These are phyloP conservation scores for Elgaria multicarinata DNA, from an alignment of 2,113 vertebrate species.

Conservation along the genomic window DNA sequence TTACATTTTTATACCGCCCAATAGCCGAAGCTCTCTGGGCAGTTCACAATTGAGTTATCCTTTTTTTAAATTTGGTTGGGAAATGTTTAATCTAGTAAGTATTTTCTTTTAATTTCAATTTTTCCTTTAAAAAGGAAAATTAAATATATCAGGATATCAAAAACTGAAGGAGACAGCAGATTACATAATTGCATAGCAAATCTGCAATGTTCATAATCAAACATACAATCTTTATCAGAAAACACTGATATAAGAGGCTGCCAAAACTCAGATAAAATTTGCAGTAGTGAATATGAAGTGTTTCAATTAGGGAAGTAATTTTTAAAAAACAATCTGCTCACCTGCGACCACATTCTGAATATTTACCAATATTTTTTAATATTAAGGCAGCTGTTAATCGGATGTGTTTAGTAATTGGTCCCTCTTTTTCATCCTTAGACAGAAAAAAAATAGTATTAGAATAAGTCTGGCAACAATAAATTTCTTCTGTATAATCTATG, in stretches of 20 bases:
- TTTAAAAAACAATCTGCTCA: constrained; percentile 76
- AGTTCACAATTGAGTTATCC: too few relatives aligned
- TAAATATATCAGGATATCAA: background rate
- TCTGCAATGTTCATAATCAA: background rate
- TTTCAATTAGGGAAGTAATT: background rate
- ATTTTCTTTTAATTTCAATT: background rate
- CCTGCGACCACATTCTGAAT: constrained; percentile 98
- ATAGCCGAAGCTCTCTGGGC: too few relatives aligned
- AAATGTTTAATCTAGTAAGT: too few relatives aligned
- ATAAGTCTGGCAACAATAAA: background rate
- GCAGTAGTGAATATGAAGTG: background rate
- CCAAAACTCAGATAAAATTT: background rate
- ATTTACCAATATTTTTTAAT: constrained; percentile 99
- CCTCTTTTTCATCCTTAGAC: constrained; percentile 97
- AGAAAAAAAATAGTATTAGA: constrained; percentile 49
- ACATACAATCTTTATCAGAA: background rate
- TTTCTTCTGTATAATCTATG: background rate
- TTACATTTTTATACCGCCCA: too few relatives aligned
- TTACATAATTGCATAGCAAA: background rate
- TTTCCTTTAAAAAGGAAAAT: background rate
- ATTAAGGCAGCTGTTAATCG: constrained; percentile 99
- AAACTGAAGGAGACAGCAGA: background rate
- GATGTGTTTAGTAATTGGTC: constrained; percentile 99
- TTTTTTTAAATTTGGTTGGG: too few relatives aligned
- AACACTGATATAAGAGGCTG: background rate